phyloP scores from a whole-genome alignment of 2,888 invertebrate species.

The Microplitis deprimator region DNA sequence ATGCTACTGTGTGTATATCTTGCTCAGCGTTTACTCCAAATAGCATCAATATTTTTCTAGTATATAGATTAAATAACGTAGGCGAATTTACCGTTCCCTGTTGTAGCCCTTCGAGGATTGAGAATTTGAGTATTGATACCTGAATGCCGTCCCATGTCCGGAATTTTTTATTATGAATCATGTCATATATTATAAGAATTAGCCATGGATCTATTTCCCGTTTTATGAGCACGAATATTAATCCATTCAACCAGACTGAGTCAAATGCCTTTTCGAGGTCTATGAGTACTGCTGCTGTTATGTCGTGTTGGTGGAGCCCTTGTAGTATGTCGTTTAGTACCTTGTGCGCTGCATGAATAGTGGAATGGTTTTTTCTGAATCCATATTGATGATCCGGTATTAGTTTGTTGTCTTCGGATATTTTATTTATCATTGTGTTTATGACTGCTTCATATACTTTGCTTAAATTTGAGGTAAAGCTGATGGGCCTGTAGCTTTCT shows the following conservation, averaged over 20 bases:
- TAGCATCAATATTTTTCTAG: conserved; percentile 26
- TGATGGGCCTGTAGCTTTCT: conserved; percentile 39
- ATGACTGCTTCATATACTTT: conserved; percentile 19
- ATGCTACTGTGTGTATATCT: too few species aligned
- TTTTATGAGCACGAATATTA: conserved; percentile 27
- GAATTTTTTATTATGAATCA: conserved; percentile 30
- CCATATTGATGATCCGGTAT: conserved; percentile 37
- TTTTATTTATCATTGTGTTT: neutral
- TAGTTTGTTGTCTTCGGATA: neutral
- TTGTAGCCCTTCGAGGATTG: conserved; percentile 28
- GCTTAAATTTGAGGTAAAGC: conserved; percentile 19
- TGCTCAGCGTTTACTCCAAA: conserved; percentile 30
- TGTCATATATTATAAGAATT: conserved; percentile 13
- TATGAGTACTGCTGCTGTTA: conserved; percentile 27
- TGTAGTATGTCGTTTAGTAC: conserved; percentile 9
- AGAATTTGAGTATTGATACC: conserved; percentile 3
- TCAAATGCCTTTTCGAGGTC: conserved; percentile 40
- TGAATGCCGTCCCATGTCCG: neutral
- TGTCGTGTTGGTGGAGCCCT: neutral
- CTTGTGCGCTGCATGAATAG: conserved; percentile 29
- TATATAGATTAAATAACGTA: conserved; percentile 37
- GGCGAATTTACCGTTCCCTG: conserved; percentile 33
- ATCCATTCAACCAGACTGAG: conserved; percentile 31
- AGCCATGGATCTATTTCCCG: conserved; percentile 16
- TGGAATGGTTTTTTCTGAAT: conserved; percentile 29